Conservation (phyloP, 2,797 vertebrate species). For the Triplophysa yarkandensis region DNA sequence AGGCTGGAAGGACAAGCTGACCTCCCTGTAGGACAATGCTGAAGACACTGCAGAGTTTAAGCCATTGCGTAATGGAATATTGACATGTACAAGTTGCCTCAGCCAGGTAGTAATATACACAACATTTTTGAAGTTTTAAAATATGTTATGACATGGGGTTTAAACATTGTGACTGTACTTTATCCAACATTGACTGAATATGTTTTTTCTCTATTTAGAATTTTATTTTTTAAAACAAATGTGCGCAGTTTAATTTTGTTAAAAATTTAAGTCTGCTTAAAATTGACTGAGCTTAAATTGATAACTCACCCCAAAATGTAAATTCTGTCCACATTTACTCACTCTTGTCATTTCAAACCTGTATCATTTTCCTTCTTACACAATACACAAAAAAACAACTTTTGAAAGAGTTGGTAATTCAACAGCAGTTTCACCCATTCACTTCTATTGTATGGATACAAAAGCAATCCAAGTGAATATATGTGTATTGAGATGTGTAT, state of each 20-base stretch:
- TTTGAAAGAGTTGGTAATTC: too few relatives aligned
- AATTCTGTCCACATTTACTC: too few relatives aligned
- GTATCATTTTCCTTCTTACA: too few relatives aligned
- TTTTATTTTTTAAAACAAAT: not conserved
- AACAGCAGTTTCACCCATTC: too few relatives aligned
- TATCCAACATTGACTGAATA: not conserved
- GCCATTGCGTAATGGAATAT: slow-evolving; percentile 42
- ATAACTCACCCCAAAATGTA: too few relatives aligned
- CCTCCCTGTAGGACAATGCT: slow-evolving; percentile 55
- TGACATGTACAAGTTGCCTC: slow-evolving; percentile 31
- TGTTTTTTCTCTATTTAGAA: too few relatives aligned
- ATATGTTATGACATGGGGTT: not conserved
- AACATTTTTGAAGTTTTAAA: not conserved
- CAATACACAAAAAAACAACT: too few relatives aligned
- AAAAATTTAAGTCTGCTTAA: not conserved
- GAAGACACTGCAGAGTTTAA: slow-evolving; percentile 48
- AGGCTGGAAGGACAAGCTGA: slow-evolving; percentile 66
- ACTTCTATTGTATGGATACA: too few relatives aligned
- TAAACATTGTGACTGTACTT: not conserved
- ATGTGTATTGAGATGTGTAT: too few relatives aligned
- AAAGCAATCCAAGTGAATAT: too few relatives aligned
- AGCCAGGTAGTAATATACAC: slow-evolving; percentile 18
- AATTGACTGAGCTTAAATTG: not conserved
- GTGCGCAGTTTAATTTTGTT: not conserved
- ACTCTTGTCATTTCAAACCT: too few relatives aligned